Conservation (phyloP, 2,888 invertebrate genomes). For the Thera obeliscata region DNA sequence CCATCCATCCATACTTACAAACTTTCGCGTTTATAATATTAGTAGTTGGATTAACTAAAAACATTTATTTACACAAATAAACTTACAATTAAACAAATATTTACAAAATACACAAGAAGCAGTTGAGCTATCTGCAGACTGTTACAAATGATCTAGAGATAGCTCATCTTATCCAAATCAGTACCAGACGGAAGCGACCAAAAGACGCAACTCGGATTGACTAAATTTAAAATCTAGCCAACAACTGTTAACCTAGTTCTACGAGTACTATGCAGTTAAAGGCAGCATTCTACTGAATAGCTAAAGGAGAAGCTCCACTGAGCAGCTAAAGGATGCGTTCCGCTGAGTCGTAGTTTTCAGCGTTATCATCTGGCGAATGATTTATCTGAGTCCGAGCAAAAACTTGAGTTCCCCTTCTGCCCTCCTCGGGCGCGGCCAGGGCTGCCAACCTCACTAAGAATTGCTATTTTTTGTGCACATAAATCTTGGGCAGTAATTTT, state of each 20-base stretch:
- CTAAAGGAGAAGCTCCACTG: slow-evolving; percentile 8
- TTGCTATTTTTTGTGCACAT: not conserved
- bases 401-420: slow-evolving; percentile 21
- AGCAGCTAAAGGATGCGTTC: slow-evolving; percentile 9
- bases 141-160: too few species aligned
- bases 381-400: slow-evolving; percentile 31
- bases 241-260: not conserved
- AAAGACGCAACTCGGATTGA: too few species aligned
- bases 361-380: slow-evolving; percentile 30
- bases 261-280: not conserved
- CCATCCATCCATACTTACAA: too few species aligned
- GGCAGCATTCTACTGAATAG: not conserved
- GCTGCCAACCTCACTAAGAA: slow-evolving; percentile 1
- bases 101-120: too few species aligned
- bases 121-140: too few species aligned
- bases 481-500: not conserved
- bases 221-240: too few species aligned
- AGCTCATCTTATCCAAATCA: too few species aligned
- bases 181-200: too few species aligned
- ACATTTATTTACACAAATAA: too few species aligned
- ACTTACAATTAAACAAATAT: too few species aligned
- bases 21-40: too few species aligned
- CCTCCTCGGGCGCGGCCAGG: not conserved
- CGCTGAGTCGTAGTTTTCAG: slow-evolving; percentile 17
- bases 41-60: too few species aligned